A percentile compares a stretch with the other conserved stretches of the same genome.
phyloP scores from a whole-genome alignment of 30 jellyfish, hydroid and myxozoan species.

The Aurelia sp. region DNA sequence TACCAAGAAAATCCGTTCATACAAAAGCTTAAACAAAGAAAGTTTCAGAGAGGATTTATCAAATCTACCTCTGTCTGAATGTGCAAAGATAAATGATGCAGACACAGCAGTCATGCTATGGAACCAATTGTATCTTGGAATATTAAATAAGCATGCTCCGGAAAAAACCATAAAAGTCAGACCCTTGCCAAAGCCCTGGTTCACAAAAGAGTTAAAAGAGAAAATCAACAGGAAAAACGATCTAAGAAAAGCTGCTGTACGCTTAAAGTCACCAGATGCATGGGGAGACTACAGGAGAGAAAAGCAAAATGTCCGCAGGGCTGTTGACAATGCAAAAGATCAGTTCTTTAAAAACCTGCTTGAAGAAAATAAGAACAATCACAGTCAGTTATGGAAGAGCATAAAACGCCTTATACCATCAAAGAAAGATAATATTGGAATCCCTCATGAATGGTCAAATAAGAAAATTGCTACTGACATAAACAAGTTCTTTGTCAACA shows the following conservation, averaged over 20 bases:
- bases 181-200: constrained; percentile 16
- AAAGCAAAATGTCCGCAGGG: constrained; percentile 31
- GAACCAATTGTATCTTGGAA: constrained; percentile 8
- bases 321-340: constrained; percentile 32
- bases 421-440: constrained; percentile 16
- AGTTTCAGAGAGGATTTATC: constrained; percentile 14
- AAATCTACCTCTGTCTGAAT: constrained; percentile 1
- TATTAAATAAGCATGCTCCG: constrained; percentile 11
- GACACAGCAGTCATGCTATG: not conserved
- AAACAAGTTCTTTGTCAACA: constrained; percentile 8
- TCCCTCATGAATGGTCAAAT: constrained; percentile 8
- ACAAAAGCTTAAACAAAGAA: constrained; percentile 3
- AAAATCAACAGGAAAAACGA: constrained; percentile 17
- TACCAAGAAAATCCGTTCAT: constrained; percentile 2
- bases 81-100: not conserved
- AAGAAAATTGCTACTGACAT: constrained; percentile 28
- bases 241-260: constrained; percentile 30
- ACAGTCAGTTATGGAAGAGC: constrained; percentile 27
- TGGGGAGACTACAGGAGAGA: constrained; percentile 41
- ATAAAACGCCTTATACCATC: constrained; percentile 26
- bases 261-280: constrained; percentile 18
- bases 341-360: constrained; percentile 35
- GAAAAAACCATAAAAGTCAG: constrained; percentile 7
- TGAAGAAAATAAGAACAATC: constrained; percentile 31
- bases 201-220: constrained; percentile 30